Evolutionary conservation across 2,113 vertebrate species (phyloP).

Genomic region (Podocnemis expansa): DNA sequence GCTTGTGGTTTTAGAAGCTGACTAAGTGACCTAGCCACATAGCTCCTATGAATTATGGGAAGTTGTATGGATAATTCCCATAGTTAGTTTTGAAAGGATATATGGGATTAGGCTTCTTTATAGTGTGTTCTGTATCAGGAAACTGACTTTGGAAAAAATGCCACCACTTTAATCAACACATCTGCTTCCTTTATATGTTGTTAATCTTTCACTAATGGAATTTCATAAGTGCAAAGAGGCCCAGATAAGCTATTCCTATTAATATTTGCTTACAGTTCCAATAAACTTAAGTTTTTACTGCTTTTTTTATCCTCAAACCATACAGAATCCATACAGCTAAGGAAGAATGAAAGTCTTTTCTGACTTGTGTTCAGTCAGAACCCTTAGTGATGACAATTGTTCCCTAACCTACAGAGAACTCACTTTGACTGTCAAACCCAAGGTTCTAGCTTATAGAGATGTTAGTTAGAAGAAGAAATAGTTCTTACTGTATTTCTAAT

Average conservation of each 20-base stretch:
- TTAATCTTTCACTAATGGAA: not conserved
- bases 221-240: not conserved
- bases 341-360: not conserved
- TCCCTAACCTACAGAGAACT: not conserved
- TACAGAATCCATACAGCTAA: not conserved
- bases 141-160: not conserved
- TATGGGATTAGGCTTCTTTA: not conserved
- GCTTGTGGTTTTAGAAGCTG: not conserved
- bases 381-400: not conserved
- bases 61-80: not conserved
- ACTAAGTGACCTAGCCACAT: not conserved
- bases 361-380: not conserved
- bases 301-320: not conserved
- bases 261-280: not conserved
- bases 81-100: not conserved
- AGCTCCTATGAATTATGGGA: not conserved
- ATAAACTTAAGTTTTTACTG: not conserved
- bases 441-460: not conserved
- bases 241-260: not conserved
- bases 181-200: no score
- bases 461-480: not conserved
- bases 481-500: not conserved
- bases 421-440: not conserved
- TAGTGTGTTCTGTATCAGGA: not conserved
- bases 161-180: no score